Conservation (phyloP, 1,140 invertebrate genomes). For the Drosophila ercepeae region DNA sequence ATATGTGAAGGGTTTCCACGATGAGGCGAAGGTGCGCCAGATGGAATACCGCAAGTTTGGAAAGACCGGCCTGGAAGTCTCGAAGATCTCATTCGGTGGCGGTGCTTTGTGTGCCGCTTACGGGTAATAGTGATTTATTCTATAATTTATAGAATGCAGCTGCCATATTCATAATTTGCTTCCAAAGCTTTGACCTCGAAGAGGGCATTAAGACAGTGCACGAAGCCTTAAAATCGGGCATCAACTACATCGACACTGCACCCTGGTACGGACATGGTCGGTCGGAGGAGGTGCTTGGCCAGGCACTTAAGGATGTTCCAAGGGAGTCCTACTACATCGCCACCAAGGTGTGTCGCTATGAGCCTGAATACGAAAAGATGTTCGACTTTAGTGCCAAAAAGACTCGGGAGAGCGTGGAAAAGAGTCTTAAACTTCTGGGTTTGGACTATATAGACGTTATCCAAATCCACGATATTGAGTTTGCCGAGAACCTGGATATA, state of each 20-base stretch:
- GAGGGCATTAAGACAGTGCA: constrained; percentile 89
- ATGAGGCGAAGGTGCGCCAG: constrained; percentile 84
- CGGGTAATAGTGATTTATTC: constrained; percentile 42
- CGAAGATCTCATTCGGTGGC: constrained; percentile 86
- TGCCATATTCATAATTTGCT: too few species aligned
- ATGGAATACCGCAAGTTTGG: constrained; percentile 86
- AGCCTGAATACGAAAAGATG: constrained; percentile 89
- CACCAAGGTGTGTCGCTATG: constrained; percentile 96
- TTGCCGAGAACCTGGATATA: constrained; percentile 90
- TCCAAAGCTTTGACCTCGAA: constrained; percentile 85
- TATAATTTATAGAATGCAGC: neutral
- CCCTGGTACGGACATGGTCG: constrained; percentile 96
- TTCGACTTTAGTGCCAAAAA: constrained; percentile 94
- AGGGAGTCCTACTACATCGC: constrained; percentile 93
- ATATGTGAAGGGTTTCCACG: constrained; percentile 86
- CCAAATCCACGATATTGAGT: constrained; percentile 96
- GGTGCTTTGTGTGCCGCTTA: constrained; percentile 59
- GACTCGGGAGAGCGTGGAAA: constrained; percentile 90
- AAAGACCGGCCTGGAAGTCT: constrained; percentile 85
- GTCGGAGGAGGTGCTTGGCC: constrained; percentile 92
- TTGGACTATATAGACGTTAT: constrained; percentile 95
- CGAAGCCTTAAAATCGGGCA: constrained; percentile 90
- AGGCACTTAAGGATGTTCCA: constrained; percentile 91
- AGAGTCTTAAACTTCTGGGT: constrained; percentile 90
- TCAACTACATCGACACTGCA: constrained; percentile 97